These are phyloP conservation scores for Oscheius sp. DNA, from an alignment of 1,140 invertebrate genomes.

Conservation along the genomic window DNA sequence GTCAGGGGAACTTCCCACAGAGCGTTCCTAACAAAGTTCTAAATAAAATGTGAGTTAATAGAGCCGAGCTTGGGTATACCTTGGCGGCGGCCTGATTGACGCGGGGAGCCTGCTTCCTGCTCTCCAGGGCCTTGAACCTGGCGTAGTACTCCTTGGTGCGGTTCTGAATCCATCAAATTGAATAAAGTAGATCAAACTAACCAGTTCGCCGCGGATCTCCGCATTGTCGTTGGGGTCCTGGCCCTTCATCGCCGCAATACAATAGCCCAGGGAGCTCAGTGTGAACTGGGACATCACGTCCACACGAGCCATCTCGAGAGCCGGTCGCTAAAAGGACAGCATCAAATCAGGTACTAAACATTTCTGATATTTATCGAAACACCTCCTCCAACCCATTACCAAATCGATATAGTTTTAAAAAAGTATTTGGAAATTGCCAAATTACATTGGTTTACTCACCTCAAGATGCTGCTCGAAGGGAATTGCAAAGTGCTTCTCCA, in stretches of 20 bases:
- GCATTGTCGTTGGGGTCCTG: neutral
- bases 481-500: neutral
- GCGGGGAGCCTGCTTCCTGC: neutral
- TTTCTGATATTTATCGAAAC: too few relatives aligned
- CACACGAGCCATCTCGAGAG: neutral
- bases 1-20: constrained; percentile 1
- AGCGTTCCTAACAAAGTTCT: neutral
- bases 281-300: neutral
- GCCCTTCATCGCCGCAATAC: neutral
- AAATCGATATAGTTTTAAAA: neutral
- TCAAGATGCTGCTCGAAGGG: neutral
- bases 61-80: too few relatives aligned
- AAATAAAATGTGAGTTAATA: neutral
- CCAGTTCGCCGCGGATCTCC: neutral
- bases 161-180: neutral
- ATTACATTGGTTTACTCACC: neutral
- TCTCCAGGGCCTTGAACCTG: neutral
- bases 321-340: neutral
- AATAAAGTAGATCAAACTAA: neutral
- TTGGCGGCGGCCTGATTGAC: neutral
- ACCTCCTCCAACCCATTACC: too few relatives aligned
- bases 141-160: neutral
- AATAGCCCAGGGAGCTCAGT: neutral
- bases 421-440: neutral
- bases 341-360: too few relatives aligned